Percentiles rank a stretch among this genome's conserved stretches.
These are phyloP conservation scores for Tyrophagus putrescentiae DNA, from an alignment of 1,140 invertebrate species.

Conservation along the genomic window DNA sequence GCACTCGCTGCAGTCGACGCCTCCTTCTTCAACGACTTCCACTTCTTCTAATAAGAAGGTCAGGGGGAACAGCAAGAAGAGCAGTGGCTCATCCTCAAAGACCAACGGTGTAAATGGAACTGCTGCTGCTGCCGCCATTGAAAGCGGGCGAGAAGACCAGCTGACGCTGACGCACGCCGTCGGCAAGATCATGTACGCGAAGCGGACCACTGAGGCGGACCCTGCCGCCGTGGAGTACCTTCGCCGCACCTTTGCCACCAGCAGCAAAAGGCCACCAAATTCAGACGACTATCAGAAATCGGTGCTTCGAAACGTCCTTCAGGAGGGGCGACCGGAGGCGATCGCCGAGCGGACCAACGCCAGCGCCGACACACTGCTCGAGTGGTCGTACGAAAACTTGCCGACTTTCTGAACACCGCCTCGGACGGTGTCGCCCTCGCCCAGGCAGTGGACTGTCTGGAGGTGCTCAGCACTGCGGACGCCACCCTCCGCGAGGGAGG, in stretches of 20 bases:
- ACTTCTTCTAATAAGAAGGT: background rate
- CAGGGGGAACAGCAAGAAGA: background rate
- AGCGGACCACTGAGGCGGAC: background rate
- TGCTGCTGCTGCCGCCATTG: background rate
- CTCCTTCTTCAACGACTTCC: background rate
- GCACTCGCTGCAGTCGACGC: too few relatives aligned
- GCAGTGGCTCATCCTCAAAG: background rate
- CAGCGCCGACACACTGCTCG: background rate
- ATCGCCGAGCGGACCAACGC: background rate
- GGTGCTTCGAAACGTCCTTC: too few relatives aligned
- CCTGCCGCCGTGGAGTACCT: background rate
- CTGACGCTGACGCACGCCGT: slow-evolving; percentile 9
- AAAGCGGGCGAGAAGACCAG: background rate
- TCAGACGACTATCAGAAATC: background rate
- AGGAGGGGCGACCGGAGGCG: background rate
- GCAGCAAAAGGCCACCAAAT: background rate
- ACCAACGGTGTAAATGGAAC: background rate
- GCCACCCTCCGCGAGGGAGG: background rate
- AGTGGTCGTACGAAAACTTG: slow-evolving; percentile 14
- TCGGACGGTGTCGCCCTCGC: too few relatives aligned
- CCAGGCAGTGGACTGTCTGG: background rate
- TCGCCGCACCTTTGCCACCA: background rate
- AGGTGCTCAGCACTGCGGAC: background rate
- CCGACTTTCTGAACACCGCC: slow-evolving; percentile 12
- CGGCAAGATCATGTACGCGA: slow-evolving; percentile 20